Conservation (phyloP, 92 coral and sea anemone species). For the Parazoanthus atlanticus region DNA sequence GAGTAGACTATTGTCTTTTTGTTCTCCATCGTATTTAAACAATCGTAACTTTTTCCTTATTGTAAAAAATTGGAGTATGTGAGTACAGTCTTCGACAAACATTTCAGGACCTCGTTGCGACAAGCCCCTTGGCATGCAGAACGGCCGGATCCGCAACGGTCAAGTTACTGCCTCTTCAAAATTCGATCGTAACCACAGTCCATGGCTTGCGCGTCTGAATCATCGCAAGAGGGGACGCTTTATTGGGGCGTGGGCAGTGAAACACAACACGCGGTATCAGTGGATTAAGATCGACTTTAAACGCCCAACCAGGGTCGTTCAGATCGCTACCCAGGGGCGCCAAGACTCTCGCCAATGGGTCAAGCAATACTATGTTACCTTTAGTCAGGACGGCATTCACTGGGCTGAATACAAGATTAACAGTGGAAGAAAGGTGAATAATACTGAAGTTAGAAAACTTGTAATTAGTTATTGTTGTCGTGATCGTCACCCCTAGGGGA, state of each 20-base stretch:
- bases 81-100: background rate
- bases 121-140: constrained; percentile 50
- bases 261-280: constrained; percentile 24
- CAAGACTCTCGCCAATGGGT: constrained; percentile 32
- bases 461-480: too few relatives aligned
- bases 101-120: constrained; percentile 39
- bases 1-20: too few relatives aligned
- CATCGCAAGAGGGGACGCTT: constrained; percentile 18
- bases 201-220: constrained; percentile 40
- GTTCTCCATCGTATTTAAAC: background rate
- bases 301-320: constrained; percentile 31
- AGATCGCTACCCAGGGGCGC: constrained; percentile 37
- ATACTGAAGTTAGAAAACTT: background rate
- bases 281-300: constrained; percentile 31
- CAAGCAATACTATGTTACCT: constrained; percentile 22
- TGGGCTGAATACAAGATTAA: constrained; percentile 39
- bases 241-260: constrained; percentile 28
- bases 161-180: constrained; percentile 36
- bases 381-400: constrained; percentile 36
- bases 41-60: background rate
- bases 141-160: constrained; percentile 12
- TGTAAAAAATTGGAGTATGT: background rate
- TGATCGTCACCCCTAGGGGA: background rate
- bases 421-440: constrained; percentile 31
- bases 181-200: constrained; percentile 3